Percentiles rank a stretch among this genome's conserved stretches.
Conservation (phyloP, 2,113 vertebrate species). For the Pseudopodoces humilis region DNA sequence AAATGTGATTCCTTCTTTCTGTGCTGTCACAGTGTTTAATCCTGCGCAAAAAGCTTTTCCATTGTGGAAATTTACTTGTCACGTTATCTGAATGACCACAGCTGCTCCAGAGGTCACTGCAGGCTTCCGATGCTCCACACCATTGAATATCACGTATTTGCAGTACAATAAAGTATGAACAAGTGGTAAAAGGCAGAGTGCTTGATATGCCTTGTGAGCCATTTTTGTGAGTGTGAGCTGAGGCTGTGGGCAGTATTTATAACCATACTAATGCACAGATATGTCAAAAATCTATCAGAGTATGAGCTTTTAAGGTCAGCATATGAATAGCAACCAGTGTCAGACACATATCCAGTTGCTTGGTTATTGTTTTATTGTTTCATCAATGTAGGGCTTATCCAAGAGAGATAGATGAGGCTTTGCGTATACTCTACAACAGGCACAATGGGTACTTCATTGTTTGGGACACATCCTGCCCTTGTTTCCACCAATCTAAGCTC, state of each 20-base stretch:
- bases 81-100: neutral
- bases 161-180: neutral
- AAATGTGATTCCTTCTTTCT: neutral
- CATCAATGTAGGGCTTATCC: neutral
- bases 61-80: neutral
- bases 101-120: neutral
- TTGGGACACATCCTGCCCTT: constrained; percentile 6
- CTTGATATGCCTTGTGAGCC: neutral
- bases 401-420: constrained; percentile 29
- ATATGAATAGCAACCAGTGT: constrained; percentile 47
- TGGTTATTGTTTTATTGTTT: constrained; percentile 60
- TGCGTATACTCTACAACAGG: neutral
- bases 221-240: neutral
- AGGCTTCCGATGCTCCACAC: neutral
- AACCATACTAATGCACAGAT: neutral
- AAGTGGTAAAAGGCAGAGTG: neutral
- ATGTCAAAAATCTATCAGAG: constrained; percentile 50
- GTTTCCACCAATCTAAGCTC: neutral
- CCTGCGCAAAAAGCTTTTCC: neutral
- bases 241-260: neutral
- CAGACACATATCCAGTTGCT: neutral
- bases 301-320: constrained; percentile 57
- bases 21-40: neutral
- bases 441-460: neutral
- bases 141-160: neutral